A percentile compares a stretch with the other conserved stretches of the same genome.
phyloP scores from a whole-genome alignment of 2,888 invertebrate genomes.

The Drosophila setosimentum region DNA sequence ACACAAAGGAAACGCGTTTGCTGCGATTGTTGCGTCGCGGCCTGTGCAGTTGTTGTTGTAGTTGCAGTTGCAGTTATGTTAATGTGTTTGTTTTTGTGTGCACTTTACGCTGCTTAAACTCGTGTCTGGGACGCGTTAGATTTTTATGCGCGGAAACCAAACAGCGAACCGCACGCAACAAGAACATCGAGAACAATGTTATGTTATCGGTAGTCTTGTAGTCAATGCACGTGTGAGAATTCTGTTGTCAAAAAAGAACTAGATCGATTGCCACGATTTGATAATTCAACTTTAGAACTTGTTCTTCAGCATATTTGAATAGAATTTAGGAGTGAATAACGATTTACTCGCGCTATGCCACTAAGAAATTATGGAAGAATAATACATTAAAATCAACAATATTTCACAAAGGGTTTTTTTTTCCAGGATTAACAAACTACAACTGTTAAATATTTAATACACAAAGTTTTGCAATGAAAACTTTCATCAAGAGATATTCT shows the following conservation, averaged over 20 bases:
- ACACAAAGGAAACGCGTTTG: slow-evolving; percentile 34
- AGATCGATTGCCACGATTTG: slow-evolving; percentile 14
- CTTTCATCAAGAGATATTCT: not conserved
- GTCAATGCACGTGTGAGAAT: slow-evolving; percentile 42
- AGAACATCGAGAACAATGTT: slow-evolving; percentile 67
- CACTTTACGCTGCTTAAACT: slow-evolving; percentile 46
- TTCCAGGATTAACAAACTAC: not conserved
- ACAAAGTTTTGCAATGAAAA: not conserved
- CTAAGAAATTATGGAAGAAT: not conserved
- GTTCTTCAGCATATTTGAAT: not conserved
- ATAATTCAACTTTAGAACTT: slow-evolving; percentile 1
- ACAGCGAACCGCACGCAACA: slow-evolving; percentile 66
- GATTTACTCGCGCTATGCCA: not conserved
- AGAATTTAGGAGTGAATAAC: not conserved
- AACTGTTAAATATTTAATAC: not conserved
- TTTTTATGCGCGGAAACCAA: slow-evolving; percentile 46
- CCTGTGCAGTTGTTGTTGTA: slow-evolving; percentile 32
- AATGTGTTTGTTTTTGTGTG: slow-evolving; percentile 29
- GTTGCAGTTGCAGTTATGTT: slow-evolving; percentile 29
- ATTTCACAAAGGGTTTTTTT: not conserved
- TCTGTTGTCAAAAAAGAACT: slow-evolving; percentile 13
- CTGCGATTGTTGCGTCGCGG: slow-evolving; percentile 26
- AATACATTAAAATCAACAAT: not conserved
- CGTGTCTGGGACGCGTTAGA: slow-evolving; percentile 38
- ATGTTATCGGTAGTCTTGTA: slow-evolving; percentile 44